Conservation (phyloP, 2,113 vertebrate genomes). For the Aix galericulata region DNA sequence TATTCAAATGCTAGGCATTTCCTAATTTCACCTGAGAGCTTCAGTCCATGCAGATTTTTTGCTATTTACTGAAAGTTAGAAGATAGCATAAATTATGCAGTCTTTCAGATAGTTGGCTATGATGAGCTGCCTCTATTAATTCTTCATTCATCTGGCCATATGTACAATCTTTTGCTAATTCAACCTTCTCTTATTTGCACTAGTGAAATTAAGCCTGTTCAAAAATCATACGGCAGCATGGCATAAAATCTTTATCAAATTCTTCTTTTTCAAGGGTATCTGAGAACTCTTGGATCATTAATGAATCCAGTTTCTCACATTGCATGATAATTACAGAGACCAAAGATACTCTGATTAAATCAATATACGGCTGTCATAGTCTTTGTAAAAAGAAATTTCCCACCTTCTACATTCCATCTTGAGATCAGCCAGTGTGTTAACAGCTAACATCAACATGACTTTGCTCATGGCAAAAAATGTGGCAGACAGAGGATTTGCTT, state of each 20-base stretch:
- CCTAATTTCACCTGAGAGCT: neutral
- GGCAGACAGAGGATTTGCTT: conserved; percentile 35
- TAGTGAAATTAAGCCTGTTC: neutral
- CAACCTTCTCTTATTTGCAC: neutral
- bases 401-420: conserved; percentile 27
- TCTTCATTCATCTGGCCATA: neutral
- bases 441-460: conserved; percentile 13
- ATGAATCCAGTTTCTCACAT: neutral
- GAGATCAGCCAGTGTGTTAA: conserved; percentile 22
- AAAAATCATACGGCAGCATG: neutral
- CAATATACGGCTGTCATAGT: neutral
- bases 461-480: conserved; percentile 24
- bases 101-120: neutral
- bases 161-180: neutral
- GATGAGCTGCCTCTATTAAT: conserved; percentile 7
- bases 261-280: neutral
- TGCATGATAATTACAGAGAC: neutral
- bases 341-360: neutral
- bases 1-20: neutral
- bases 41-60: neutral
- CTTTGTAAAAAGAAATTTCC: conserved; percentile 28
- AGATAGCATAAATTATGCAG: neutral
- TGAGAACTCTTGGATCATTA: neutral
- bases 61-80: neutral
- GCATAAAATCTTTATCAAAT: conserved; percentile 27